Percentiles rank a stretch among this genome's conserved stretches.
These are phyloP conservation scores for Amiota communis DNA, from an alignment of 2,888 invertebrate species.

Conservation along the genomic window DNA sequence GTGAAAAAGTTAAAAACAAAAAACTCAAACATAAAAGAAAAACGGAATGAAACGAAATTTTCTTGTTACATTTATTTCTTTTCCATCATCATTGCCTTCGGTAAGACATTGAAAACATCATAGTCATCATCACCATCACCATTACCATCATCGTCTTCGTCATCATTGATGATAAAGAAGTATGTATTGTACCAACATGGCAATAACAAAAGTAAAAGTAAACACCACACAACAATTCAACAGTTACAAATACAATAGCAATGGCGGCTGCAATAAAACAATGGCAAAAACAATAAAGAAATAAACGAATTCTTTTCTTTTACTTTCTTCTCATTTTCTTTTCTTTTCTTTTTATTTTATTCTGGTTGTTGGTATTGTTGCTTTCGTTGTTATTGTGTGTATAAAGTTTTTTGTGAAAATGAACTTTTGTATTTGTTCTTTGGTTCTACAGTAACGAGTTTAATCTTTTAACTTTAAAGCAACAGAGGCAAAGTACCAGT, in stretches of 20 bases:
- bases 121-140: not conserved
- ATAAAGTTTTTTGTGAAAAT: constrained; percentile 21
- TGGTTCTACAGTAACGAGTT: constrained; percentile 47
- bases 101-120: constrained; percentile 18
- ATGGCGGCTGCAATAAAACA: constrained; percentile 15
- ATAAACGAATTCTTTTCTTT: not conserved
- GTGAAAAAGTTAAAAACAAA: constrained; percentile 43
- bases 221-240: not conserved
- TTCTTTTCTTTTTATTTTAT: constrained; percentile 33
- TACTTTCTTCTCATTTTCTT: not conserved
- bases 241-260: not conserved
- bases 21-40: constrained; percentile 49
- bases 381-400: constrained; percentile 32
- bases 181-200: not conserved
- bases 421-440: constrained; percentile 31
- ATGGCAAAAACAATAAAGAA: constrained; percentile 29
- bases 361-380: not conserved
- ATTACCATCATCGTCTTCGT: not conserved
- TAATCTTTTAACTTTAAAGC: constrained; percentile 54
- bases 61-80: not conserved
- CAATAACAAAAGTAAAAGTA: not conserved
- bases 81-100: not conserved
- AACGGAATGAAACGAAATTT: not conserved
- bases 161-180: not conserved
- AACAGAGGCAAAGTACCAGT: not conserved